These are phyloP conservation scores for Simalia tracyae DNA, from an alignment of 2,797 vertebrate species.

Conservation along the genomic window DNA sequence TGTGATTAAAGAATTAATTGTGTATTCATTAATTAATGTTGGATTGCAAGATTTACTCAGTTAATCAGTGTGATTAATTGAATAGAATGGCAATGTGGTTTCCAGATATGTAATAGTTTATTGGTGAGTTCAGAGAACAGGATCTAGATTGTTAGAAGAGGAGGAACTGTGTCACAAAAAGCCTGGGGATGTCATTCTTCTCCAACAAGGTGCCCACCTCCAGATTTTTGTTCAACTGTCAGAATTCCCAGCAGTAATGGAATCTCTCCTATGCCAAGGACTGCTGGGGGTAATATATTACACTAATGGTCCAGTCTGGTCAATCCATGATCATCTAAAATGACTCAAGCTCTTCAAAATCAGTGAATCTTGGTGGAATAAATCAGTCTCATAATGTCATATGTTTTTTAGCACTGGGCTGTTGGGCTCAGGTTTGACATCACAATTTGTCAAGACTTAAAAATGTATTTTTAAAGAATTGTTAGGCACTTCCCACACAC, in stretches of 20 bases:
- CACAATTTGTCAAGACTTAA: neutral
- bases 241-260: neutral
- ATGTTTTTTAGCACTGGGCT: neutral
- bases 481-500: neutral
- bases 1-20: constrained; percentile 8
- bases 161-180: neutral
- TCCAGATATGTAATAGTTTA: neutral
- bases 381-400: neutral
- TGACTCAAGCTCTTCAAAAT: neutral
- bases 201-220: neutral
- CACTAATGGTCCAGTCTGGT: neutral
- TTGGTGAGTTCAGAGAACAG: neutral
- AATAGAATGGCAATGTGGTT: neutral
- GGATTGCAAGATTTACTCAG: neutral
- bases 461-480: neutral
- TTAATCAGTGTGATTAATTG: neutral
- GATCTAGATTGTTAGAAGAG: neutral
- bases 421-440: neutral
- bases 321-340: neutral
- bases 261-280: neutral
- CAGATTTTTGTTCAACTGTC: neutral
- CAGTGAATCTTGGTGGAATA: neutral
- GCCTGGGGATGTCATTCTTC: neutral
- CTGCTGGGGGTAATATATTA: neutral
- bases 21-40: neutral